Percentiles rank a stretch among this genome's conserved stretches.
Conservation (phyloP, 2,797 vertebrate species). For the Alcedo atthis region DNA sequence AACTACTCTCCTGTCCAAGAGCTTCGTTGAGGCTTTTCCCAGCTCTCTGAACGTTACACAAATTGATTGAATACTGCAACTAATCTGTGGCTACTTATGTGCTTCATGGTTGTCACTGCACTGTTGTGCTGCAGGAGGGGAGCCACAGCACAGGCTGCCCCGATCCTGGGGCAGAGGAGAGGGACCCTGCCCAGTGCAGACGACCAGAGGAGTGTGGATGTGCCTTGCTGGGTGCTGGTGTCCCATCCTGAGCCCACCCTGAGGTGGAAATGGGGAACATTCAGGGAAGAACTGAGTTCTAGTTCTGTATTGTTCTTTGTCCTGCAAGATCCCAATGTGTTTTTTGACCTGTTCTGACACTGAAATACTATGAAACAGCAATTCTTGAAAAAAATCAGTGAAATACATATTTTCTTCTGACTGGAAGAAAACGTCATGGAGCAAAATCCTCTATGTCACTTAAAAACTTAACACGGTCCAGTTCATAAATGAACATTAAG, state of each 20-base stretch:
- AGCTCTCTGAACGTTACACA: background rate
- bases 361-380: rapidly evolving
- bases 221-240: background rate
- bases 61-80: background rate
- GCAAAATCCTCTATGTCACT: background rate
- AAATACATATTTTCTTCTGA: rapidly evolving
- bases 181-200: rapidly evolving
- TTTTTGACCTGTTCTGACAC: background rate
- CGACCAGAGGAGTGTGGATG: rapidly evolving
- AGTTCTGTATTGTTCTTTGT: background rate
- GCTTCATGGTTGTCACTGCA: background rate
- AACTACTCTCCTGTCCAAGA: background rate
- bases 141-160: rapidly evolving
- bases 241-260: background rate
- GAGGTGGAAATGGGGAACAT: background rate
- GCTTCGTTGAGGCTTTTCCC: background rate
- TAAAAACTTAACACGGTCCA: too few relatives aligned
- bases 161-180: background rate
- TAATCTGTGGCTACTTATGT: background rate
- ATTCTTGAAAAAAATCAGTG: background rate
- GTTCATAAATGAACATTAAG: too few relatives aligned
- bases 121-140: background rate
- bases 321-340: background rate
- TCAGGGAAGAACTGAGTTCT: background rate
- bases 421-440: background rate